A percentile compares a stretch with the other conserved stretches of the same genome.
These are phyloP conservation scores for Naja naja DNA, from an alignment of 2,113 vertebrate genomes.

Conservation along the genomic window DNA sequence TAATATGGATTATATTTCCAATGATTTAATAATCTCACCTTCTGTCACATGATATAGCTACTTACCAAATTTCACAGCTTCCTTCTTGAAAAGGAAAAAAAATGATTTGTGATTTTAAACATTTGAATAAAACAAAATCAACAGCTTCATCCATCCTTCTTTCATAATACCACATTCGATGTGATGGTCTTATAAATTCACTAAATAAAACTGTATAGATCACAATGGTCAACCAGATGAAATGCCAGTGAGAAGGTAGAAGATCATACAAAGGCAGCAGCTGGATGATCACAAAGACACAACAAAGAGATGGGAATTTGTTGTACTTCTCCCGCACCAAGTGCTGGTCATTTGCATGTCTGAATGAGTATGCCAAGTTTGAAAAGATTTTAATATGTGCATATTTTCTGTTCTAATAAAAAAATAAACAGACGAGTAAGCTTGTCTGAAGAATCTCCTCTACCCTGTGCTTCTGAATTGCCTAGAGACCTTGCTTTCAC, in stretches of 20 bases:
- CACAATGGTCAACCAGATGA: neutral
- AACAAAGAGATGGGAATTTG: neutral
- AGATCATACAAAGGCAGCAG: neutral
- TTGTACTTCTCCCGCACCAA: too few species aligned
- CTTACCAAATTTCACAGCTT: neutral
- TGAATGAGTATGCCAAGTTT: neutral
- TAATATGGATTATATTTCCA: neutral
- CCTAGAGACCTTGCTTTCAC: neutral
- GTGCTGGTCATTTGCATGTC: neutral
- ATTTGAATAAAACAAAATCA: neutral
- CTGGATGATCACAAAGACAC: neutral
- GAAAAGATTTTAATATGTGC: neutral
- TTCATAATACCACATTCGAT: neutral
- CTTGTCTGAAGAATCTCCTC: neutral
- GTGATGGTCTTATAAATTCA: neutral
- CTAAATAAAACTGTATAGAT: neutral
- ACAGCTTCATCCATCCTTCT: neutral
- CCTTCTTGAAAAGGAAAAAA: neutral
- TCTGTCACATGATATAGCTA: neutral
- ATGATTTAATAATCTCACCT: neutral
- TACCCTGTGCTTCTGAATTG: neutral
- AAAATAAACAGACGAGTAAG: neutral
- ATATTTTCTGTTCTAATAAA: neutral
- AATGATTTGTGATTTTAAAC: neutral
- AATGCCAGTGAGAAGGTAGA: neutral